Base-by-base conservation (phyloP, 2,113 vertebrate species). In the Prolemur simus region DNA sequence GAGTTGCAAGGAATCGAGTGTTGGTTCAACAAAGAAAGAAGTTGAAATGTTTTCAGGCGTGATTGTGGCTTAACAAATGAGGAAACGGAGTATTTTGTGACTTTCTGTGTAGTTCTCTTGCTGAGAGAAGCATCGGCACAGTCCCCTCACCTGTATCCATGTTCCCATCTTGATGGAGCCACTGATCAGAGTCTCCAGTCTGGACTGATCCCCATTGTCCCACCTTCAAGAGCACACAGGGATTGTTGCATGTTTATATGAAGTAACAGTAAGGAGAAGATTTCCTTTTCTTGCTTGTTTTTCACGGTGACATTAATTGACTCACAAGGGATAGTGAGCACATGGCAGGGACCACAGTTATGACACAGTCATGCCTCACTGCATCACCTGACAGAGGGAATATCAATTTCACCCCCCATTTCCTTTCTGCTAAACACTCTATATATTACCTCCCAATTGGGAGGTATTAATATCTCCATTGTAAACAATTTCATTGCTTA, bases 401-500 rank as follows among this genome's bases (percentile, higher is more conserved):
- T 88, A 14, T 60, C 45, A 83, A 64, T 77, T 94, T 90, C 77
- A 92, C 52, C 42, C 34, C 39, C 34, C 8, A 3, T 49, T 37
- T 7, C 34, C 37, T 64, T 0, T 2, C 84, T 37, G 66, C 45
- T 0, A 63, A 64, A 96, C 25, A 60, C 63, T 84, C 49, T 76
- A 34, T 29, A 74, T 10, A 29, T 17, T 32, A 47, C 9, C 49
- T 96, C 71, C 47, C 49, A 80, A 68, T 42, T 13, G 56, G 49
- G 77, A 69, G 29, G 25, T 78, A 10, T 85, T 85, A 47, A 49
- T 81, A 29, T 64, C 69, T 90, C 18, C 5, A 83, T 96, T 56
- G 89, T 83, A 66, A 86, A 90, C 49, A 86, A 89, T 93, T 91
- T 78, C 66, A n/a, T 58, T 71, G 81, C 63, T 82, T 84, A 45